Evolutionary conservation across 2,113 vertebrate genomes (phyloP).

Genomic region (Rhinopomastus cyanomelas): DNA sequence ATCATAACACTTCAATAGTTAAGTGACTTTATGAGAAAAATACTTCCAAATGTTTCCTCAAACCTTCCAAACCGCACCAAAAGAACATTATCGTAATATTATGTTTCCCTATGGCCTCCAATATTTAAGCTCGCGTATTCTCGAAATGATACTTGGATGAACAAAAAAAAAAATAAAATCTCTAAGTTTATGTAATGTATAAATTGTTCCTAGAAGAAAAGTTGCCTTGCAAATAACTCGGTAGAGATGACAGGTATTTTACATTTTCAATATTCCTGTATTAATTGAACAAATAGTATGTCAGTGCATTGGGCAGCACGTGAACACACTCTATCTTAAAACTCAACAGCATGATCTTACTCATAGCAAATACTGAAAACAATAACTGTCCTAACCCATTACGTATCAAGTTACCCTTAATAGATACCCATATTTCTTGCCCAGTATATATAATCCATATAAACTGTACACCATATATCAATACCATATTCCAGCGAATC

Average conservation of each 20-base stretch:
- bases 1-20: slow-evolving; percentile 94
- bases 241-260: slow-evolving; percentile 62
- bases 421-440: slow-evolving; percentile 59
- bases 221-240: slow-evolving; percentile 62
- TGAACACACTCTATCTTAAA: slow-evolving; percentile 12
- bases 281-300: slow-evolving; percentile 60
- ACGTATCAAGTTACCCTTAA: slow-evolving; percentile 56
- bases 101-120: slow-evolving; percentile 88
- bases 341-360: slow-evolving; percentile 48
- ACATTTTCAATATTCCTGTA: slow-evolving; percentile 61
- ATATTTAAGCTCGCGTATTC: slow-evolving; percentile 84
- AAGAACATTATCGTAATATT: slow-evolving; percentile 92
- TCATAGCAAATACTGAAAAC: slow-evolving; percentile 56
- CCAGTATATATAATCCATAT: slow-evolving; percentile 49
- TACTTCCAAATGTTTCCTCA: slow-evolving; percentile 96
- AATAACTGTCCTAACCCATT: slow-evolving; percentile 65
- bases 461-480: slow-evolving; percentile 53
- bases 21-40: slow-evolving; percentile 96
- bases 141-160: slow-evolving; percentile 88
- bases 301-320: slow-evolving; percentile 5
- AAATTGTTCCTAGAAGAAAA: slow-evolving; percentile 72
- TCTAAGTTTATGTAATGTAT: slow-evolving; percentile 70
- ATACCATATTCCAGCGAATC: slow-evolving; percentile 64
- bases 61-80: slow-evolving; percentile 94
- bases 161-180: slow-evolving; percentile 84